phyloP scores from a whole-genome alignment of 2,888 invertebrate species.

The Chrysopilus asiliformis region DNA sequence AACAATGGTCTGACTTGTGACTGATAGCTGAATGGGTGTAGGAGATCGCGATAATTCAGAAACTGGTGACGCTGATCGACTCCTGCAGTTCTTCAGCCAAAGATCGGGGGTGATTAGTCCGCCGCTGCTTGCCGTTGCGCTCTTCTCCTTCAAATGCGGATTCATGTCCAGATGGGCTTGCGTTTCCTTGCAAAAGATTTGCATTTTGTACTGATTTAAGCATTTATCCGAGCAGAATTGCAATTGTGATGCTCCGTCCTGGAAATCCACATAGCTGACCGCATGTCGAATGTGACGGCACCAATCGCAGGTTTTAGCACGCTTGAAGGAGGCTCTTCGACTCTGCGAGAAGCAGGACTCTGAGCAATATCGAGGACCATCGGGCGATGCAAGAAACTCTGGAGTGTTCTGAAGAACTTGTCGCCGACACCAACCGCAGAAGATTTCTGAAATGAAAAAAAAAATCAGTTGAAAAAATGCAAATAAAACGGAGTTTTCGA shows the following conservation, averaged over 20 bases:
- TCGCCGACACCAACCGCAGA: conserved; percentile 67
- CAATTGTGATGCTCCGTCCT: conserved; percentile 80
- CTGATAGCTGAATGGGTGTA: conserved; percentile 25
- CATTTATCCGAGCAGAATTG: conserved; percentile 90
- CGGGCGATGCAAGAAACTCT: conserved; percentile 38
- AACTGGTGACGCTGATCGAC: conserved; percentile 46
- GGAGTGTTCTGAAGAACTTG: conserved; percentile 43
- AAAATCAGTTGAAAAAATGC: too few species aligned
- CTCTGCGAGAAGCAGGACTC: conserved; percentile 86
- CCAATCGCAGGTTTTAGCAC: conserved; percentile 88
- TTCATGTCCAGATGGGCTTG: conserved; percentile 81
- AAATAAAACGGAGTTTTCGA: too few species aligned
- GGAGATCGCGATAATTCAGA: conserved; percentile 45
- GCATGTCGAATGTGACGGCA: conserved; percentile 82
- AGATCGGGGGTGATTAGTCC: conserved; percentile 76
- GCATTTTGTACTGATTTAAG: conserved; percentile 93
- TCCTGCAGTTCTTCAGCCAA: conserved; percentile 73
- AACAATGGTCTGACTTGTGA: conserved; percentile 13
- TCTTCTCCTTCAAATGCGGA: conserved; percentile 49
- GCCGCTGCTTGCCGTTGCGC: conserved; percentile 27
- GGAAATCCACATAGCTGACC: conserved; percentile 81
- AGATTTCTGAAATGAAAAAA: conserved; percentile 41
- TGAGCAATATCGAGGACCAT: conserved; percentile 51
- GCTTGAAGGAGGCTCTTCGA: conserved; percentile 76
- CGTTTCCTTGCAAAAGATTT: conserved; percentile 88